Conservation (phyloP, 2,888 invertebrate genomes). For the Parnassius glacialis region DNA sequence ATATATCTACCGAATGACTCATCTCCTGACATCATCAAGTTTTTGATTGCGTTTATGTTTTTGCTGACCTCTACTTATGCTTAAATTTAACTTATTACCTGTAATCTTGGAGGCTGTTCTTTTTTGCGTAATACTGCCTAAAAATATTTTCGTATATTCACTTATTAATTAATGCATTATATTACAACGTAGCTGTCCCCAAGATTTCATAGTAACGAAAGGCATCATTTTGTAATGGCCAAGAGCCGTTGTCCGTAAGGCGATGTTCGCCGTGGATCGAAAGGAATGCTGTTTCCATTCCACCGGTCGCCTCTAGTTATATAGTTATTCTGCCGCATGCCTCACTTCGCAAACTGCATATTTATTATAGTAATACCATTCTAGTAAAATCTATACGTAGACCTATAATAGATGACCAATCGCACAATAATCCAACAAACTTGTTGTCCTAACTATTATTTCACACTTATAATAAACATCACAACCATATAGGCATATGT, state of each 20-base stretch:
- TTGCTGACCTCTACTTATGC: constrained; percentile 4
- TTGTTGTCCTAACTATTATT: no score
- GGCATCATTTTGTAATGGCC: constrained; percentile 34
- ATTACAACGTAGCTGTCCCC: no score
- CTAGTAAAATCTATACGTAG: background rate
- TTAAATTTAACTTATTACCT: constrained; percentile 6
- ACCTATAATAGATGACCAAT: no score
- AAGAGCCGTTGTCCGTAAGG: constrained; percentile 57
- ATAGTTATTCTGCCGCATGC: constrained; percentile 47
- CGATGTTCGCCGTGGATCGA: constrained; percentile 45
- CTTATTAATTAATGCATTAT: no score
- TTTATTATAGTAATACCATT: constrained; percentile 25
- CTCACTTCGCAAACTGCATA: constrained; percentile 37
- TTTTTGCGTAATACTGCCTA: background rate
- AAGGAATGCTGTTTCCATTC: constrained; percentile 65
- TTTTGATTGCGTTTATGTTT: constrained; percentile 9
- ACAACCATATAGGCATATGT: no score
- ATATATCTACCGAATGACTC: constrained; percentile 12
- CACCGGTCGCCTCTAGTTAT: constrained; percentile 46
- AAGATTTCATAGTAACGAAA: background rate
- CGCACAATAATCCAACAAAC: no score
- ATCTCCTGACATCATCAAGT: constrained; percentile 15
- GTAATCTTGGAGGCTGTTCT: background rate
- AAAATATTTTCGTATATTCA: background rate
- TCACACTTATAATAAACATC: no score